A percentile compares a stretch with the other conserved stretches of the same genome.
Conservation (phyloP, 2,113 vertebrate genomes). For the Ctenodactylus gundi region DNA sequence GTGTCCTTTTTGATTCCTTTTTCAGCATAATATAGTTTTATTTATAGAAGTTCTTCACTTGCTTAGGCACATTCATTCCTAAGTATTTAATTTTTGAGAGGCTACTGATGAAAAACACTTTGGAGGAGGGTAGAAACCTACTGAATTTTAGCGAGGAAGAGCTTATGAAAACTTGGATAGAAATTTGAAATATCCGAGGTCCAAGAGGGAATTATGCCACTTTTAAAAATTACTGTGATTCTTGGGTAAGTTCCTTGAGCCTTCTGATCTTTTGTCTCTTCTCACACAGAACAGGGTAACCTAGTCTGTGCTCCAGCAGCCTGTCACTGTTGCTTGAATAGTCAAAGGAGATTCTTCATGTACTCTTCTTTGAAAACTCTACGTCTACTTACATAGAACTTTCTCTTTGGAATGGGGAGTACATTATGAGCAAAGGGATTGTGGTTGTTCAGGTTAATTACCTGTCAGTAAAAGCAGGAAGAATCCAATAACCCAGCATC, state of each 20-base stretch:
- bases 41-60: no score
- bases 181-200: neutral
- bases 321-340: neutral
- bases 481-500: neutral
- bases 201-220: neutral
- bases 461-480: constrained; percentile 1
- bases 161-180: neutral
- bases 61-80: no score
- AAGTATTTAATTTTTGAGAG: no score
- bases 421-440: neutral
- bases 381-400: neutral
- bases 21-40: no score
- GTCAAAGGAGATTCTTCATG: neutral
- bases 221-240: neutral
- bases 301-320: neutral
- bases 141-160: constrained; percentile 13
- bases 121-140: neutral
- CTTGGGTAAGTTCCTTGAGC: neutral
- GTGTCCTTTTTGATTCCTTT: no score
- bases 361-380: neutral
- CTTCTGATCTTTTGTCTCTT: neutral
- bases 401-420: neutral
- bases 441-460: constrained; percentile 41
- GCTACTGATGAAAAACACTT: no score
- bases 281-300: neutral